phyloP scores from a whole-genome alignment of 2,113 vertebrate species.

The Litocranius walleri region DNA sequence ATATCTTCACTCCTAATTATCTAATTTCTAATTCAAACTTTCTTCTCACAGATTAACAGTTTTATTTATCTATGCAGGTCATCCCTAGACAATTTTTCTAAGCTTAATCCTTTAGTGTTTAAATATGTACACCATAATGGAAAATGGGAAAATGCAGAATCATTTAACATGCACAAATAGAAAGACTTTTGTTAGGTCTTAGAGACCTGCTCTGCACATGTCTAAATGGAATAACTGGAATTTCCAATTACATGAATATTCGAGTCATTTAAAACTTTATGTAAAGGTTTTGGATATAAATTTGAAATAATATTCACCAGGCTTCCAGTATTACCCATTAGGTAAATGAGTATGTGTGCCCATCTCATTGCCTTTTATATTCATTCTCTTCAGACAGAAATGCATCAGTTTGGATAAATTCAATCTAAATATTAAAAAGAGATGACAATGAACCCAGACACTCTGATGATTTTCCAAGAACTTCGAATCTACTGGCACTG shows the following conservation, averaged over 20 bases:
- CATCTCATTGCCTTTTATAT: background rate
- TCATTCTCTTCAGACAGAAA: background rate
- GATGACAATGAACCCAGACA: background rate
- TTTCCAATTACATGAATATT: background rate
- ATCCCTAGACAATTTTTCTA: constrained; percentile 63
- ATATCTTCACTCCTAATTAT: constrained; percentile 62
- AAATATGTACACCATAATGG: constrained; percentile 36
- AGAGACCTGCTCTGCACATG: constrained; percentile 34
- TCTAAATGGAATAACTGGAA: constrained; percentile 34
- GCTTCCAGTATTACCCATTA: constrained; percentile 48
- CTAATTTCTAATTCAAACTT: constrained; percentile 63
- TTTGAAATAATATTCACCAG: constrained; percentile 55
- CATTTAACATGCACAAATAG: constrained; percentile 13
- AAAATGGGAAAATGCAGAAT: constrained; percentile 52
- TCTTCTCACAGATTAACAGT: constrained; percentile 53
- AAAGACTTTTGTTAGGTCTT: constrained; percentile 31
- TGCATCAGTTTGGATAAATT: background rate
- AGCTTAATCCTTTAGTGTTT: constrained; percentile 69
- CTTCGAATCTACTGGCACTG: background rate
- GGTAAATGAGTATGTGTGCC: background rate
- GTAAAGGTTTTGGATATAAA: constrained; percentile 46
- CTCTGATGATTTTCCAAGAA: background rate
- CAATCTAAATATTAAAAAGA: background rate
- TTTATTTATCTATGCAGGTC: constrained; percentile 65
- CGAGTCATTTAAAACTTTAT: constrained; percentile 56